Base-by-base conservation (phyloP, 2,888 invertebrate genomes). In the Steinernema hermaphroditum region DNA sequence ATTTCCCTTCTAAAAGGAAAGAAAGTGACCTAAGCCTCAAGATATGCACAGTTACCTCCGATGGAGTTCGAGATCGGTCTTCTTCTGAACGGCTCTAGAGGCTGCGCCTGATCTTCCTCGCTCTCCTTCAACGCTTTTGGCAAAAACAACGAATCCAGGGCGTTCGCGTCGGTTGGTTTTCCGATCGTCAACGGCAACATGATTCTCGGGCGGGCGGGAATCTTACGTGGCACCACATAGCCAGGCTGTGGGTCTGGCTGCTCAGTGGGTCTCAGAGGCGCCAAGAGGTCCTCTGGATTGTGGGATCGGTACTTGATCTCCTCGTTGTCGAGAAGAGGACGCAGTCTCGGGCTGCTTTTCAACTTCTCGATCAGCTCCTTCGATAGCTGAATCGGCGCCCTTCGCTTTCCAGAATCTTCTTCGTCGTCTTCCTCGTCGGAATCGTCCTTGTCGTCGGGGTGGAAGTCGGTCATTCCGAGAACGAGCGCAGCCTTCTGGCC, bases 181-280 rank as follows among this genome's bases (percentile, higher is more conserved):
- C 80, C 83, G 32, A 83, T 78, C n/a, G 82, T 68, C 9, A 83
- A 71, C n/a, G 83, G 83, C 62, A 83, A 72, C 83, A 83, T 83
- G 76, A 82, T 82, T 27, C 83, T 75, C 4, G 83, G 81, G 24
- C 82, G 72, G 68, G 46, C 75, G 34, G 82, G 82, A 37, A 82
- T 74, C 54, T 79, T 79, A 14, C 82, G 69, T 6, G 80, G 81
- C 8, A 76, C 76, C 68, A 81, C 79, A 71, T 72, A 81, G 1
- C 82, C 82, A 0, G 82, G 81, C 50, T 82, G 80, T 2, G 80
- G 78, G 27, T 80, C 78, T 8, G 82, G 80, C 43, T 82, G 78
- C 70, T 78, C 62, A 19, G 76, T 70, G 37, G 77, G 72, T 19
- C 69, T 73, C 57, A 77, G 77, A 27, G 82, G 81, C n/a, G 75